phyloP scores from a whole-genome alignment of 2,888 invertebrate genomes.

The Ommatoiulus sabulosus region DNA sequence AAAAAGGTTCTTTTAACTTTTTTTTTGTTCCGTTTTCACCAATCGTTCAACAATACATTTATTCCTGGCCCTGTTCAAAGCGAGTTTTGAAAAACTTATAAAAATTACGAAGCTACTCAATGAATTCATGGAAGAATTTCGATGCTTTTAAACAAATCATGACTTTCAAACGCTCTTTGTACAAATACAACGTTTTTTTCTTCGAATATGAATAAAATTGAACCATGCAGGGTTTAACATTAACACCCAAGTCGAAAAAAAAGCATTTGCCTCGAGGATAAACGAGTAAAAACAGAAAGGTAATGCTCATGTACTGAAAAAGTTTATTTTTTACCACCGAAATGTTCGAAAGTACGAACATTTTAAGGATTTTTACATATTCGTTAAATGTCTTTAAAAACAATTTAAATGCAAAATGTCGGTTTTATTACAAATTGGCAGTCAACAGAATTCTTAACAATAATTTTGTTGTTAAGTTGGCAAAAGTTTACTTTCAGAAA shows the following conservation, averaged over 20 bases:
- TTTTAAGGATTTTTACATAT: too few species aligned
- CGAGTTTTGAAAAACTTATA: not conserved
- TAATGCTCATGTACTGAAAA: too few species aligned
- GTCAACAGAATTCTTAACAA: too few species aligned
- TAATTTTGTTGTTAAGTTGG: too few species aligned
- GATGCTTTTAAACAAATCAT: not conserved
- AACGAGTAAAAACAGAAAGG: not conserved
- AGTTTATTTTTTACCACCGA: too few species aligned
- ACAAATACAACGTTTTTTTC: not conserved
- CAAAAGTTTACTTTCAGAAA: too few species aligned
- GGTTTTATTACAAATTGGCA: too few species aligned
- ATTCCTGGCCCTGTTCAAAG: not conserved
- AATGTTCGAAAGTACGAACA: too few species aligned
- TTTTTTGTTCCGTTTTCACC: not conserved
- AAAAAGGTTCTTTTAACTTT: not conserved
- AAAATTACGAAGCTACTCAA: not conserved
- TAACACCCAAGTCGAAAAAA: not conserved
- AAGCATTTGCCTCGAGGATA: not conserved
- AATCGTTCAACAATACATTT: not conserved
- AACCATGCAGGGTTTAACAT: too few species aligned
- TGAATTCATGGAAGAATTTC: not conserved
- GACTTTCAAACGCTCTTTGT: not conserved
- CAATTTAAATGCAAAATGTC: too few species aligned
- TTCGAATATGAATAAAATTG: too few species aligned
- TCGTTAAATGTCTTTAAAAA: too few species aligned